These are phyloP conservation scores for Etia nguti DNA, from an alignment of 2,113 vertebrate genomes.

Conservation along the genomic window DNA sequence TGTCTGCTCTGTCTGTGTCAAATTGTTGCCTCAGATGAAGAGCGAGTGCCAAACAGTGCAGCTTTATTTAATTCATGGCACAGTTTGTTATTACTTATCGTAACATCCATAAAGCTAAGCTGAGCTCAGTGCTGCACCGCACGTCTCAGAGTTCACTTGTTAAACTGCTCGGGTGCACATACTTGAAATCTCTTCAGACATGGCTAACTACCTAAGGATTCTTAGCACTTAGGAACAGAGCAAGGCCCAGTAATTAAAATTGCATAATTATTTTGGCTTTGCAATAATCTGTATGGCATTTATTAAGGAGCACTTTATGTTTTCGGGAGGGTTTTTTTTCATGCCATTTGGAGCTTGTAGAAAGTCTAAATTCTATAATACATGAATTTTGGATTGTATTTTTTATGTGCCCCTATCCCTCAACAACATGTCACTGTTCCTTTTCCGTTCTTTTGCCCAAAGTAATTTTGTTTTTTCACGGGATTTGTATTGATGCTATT, in stretches of 20 bases:
- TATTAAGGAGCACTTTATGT: background rate
- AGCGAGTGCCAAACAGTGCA: background rate
- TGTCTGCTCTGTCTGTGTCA: slow-evolving; percentile 33
- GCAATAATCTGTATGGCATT: background rate
- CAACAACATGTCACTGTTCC: background rate
- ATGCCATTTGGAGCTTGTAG: background rate
- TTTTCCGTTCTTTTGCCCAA: background rate
- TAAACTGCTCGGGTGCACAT: background rate
- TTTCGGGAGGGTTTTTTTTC: background rate
- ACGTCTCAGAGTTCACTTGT: background rate
- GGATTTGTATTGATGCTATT: background rate
- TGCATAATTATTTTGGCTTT: background rate
- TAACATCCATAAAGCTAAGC: background rate
- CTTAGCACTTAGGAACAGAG: background rate
- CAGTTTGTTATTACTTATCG: background rate
- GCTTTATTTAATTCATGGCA: slow-evolving; percentile 14
- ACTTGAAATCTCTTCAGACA: background rate
- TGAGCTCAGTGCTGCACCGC: background rate
- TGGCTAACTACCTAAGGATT: background rate
- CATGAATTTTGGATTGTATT: background rate
- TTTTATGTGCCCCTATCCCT: background rate
- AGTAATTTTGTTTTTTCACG: background rate
- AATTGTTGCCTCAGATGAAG: slow-evolving; percentile 14
- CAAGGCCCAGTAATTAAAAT: background rate
- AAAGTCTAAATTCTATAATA: background rate